Evolutionary conservation across 2,797 vertebrate species (phyloP).

Genomic region (Macropus fuliginosus): DNA sequence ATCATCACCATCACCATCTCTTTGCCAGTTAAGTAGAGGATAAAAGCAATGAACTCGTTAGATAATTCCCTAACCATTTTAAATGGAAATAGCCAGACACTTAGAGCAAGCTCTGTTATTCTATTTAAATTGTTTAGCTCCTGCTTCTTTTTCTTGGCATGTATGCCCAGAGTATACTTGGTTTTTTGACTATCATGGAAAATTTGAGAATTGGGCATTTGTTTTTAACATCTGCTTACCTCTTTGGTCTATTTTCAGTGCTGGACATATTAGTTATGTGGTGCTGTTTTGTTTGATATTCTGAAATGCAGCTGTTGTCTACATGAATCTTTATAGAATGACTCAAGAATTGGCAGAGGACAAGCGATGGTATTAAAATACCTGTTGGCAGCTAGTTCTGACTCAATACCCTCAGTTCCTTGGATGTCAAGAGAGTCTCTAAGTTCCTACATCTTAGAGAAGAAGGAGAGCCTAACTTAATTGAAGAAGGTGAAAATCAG

Average conservation of each 20-base stretch:
- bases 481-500: rapidly evolving
- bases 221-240: background rate
- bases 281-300: rapidly evolving
- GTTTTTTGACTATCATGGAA: background rate
- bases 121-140: background rate
- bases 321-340: background rate
- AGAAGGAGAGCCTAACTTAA: background rate
- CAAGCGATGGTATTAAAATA: background rate
- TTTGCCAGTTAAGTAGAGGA: background rate
- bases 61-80: background rate
- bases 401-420: background rate
- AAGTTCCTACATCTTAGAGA: background rate
- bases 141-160: background rate
- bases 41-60: background rate
- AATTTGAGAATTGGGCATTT: background rate
- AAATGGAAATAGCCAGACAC: background rate
- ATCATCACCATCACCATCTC: background rate
- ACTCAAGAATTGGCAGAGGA: background rate
- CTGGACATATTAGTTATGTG: rapidly evolving
- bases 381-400: background rate
- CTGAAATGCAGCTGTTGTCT: background rate
- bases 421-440: background rate
- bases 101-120: background rate
- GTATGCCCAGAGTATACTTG: background rate
- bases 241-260: background rate